Evolutionary conservation across 1,140 invertebrate species (phyloP).

Genomic region (Tetramorium alpestre): DNA sequence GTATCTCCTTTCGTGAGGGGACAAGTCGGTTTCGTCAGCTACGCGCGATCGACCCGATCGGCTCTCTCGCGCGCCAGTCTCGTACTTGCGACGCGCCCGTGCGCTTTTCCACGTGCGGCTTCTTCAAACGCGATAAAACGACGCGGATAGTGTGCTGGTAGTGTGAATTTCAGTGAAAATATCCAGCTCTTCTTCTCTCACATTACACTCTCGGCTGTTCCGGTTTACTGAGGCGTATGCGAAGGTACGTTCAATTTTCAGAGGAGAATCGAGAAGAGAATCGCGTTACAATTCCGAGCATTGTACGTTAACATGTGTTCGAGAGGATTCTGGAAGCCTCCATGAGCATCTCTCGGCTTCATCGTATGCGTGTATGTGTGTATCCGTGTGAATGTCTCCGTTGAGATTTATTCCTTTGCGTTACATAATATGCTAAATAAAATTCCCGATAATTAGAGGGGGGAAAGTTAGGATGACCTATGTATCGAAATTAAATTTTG

Average conservation of each 20-base stretch:
- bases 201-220: background rate
- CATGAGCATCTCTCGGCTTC: background rate
- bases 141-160: background rate
- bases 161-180: slow-evolving; percentile 31
- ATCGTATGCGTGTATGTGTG: background rate
- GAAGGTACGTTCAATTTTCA: slow-evolving; percentile 43
- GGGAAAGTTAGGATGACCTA: background rate
- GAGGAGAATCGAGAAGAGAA: background rate
- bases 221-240: background rate
- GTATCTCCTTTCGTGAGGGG: slow-evolving; percentile 47
- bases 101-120: background rate
- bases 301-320: slow-evolving; percentile 18
- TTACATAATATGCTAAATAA: slow-evolving; percentile 50
- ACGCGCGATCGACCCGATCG: background rate
- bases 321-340: background rate
- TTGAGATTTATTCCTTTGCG: slow-evolving; percentile 26
- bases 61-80: background rate
- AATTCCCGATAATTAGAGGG: background rate
- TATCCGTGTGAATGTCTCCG: background rate
- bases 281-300: background rate
- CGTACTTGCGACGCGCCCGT: background rate
- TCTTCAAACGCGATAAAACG: background rate
- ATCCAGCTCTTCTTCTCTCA: background rate
- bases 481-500: background rate
- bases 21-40: slow-evolving; percentile 63